Percentiles rank a stretch among this genome's conserved stretches.
These are phyloP conservation scores for Falcunculus frontatus DNA, from an alignment of 2,113 vertebrate species.

Conservation along the genomic window DNA sequence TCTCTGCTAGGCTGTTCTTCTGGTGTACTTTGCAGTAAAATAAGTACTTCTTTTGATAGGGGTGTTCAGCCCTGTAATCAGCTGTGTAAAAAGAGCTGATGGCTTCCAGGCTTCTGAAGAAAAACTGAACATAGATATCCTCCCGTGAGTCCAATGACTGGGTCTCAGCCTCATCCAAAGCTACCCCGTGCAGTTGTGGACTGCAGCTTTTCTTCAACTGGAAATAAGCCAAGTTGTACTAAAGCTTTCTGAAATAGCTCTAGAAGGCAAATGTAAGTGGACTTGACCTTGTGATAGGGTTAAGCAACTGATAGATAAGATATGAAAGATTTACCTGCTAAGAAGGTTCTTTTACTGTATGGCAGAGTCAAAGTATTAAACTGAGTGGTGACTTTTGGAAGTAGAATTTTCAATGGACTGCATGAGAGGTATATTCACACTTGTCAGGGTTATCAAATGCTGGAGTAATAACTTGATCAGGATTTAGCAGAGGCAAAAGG, in stretches of 20 bases:
- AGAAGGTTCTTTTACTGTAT: background rate
- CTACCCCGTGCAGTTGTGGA: background rate
- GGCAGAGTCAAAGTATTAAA: background rate
- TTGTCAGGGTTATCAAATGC: background rate
- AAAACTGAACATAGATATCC: background rate
- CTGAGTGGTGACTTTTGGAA: background rate
- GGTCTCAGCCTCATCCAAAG: background rate
- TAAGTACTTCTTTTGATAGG: background rate
- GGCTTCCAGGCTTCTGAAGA: background rate
- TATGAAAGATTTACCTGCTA: background rate
- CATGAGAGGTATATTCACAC: background rate
- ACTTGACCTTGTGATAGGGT: background rate
- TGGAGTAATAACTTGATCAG: background rate
- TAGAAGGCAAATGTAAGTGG: background rate
- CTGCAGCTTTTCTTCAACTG: background rate
- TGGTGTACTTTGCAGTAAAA: background rate
- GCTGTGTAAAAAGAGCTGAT: background rate
- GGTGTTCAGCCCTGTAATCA: background rate
- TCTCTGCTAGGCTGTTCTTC: background rate
- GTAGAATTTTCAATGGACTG: background rate
- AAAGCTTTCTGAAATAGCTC: background rate
- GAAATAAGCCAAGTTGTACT: background rate
- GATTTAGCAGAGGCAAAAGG: background rate
- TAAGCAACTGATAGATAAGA: background rate
- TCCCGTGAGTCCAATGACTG: background rate